Base-by-base conservation (phyloP, 2,113 vertebrate species). In the Polypterus senegalus region DNA sequence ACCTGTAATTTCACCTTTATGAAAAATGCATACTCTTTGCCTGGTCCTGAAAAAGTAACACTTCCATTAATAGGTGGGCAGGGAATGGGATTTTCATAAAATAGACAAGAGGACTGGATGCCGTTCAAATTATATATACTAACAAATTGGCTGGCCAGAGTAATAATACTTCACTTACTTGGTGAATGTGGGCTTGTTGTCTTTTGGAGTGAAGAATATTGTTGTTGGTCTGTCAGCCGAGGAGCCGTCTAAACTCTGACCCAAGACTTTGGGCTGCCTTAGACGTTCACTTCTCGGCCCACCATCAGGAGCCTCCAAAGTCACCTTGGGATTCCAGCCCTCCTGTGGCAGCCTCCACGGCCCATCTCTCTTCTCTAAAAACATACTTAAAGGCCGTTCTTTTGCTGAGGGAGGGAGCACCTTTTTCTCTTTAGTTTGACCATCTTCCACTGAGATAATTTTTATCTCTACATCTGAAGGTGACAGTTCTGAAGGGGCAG, bases 181-280 rank as follows among this genome's bases (percentile, higher is more conserved):
- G 45, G 80, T 57, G 69, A 82, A 74, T 49, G 70, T 71, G 0
- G 79, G 77, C 72, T 81, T 90, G 63, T 71, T 77, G 70, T 92
- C 88, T 62, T 89, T 91, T 0, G 93, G 93, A 0, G 73, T 87
- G 80, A 93, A 97, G 81, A 97, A 97, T 73, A 93, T 86, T 56
- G 79, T 64, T 7, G 74, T 74, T 1, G 82, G 49, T 60, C 73
- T 85, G 0, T 89, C 89, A 2, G 71, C 71, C 71, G 76, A 64
- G 70, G 63, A 65, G 47, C 79, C 76, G 44, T 83, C 71, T 0
- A 69, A 43, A 10, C 69, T 76, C 62, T 81, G 87, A 65, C 9
- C 70, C 4, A 74, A 69, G 2, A 67, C 59, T 54, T 85, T 86
- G 59, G 75, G 56, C 0, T 76, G 62, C 62, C 71, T 79, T 1